Evolutionary conservation across 1,140 invertebrate species (phyloP).

Genomic region (Hylyphantes graminicola): DNA sequence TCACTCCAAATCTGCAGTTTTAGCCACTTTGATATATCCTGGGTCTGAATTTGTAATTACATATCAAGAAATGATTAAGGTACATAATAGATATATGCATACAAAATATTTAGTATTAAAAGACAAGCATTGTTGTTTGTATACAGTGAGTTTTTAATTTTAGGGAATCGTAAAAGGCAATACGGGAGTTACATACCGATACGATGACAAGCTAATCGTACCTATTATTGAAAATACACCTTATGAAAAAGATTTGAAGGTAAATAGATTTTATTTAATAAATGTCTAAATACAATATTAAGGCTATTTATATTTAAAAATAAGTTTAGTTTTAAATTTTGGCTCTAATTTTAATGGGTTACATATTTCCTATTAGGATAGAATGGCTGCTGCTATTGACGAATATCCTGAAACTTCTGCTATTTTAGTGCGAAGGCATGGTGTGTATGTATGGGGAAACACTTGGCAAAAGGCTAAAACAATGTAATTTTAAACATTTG

Average conservation of each 20-base stretch:
- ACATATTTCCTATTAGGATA: constrained; percentile 68
- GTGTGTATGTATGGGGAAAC: constrained; percentile 97
- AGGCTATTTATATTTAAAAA: neutral
- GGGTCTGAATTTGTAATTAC: constrained; percentile 88
- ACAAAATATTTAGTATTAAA: too few species aligned
- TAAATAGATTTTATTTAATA: constrained; percentile 35
- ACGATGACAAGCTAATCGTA: constrained; percentile 92
- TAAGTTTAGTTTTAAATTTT: neutral
- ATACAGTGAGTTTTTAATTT: neutral
- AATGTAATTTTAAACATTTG: constrained; percentile 76
- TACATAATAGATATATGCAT: constrained; percentile 65
- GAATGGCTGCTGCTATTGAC: constrained; percentile 80
- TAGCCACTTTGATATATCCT: constrained; percentile 88
- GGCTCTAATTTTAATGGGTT: neutral
- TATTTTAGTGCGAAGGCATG: constrained; percentile 92
- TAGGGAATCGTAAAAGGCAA: constrained; percentile 79
- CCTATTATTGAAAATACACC: constrained; percentile 99
- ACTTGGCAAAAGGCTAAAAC: constrained; percentile 97
- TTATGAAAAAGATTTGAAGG: constrained; percentile 87
- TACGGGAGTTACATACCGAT: constrained; percentile 76
- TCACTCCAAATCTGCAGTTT: constrained; percentile 91
- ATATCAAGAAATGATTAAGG: constrained; percentile 98
- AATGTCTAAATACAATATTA: constrained; percentile 9
- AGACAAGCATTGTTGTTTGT: neutral
- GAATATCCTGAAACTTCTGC: constrained; percentile 91